Evolutionary conservation across 2,113 vertebrate species (phyloP).

Genomic region (Symphodus melops): DNA sequence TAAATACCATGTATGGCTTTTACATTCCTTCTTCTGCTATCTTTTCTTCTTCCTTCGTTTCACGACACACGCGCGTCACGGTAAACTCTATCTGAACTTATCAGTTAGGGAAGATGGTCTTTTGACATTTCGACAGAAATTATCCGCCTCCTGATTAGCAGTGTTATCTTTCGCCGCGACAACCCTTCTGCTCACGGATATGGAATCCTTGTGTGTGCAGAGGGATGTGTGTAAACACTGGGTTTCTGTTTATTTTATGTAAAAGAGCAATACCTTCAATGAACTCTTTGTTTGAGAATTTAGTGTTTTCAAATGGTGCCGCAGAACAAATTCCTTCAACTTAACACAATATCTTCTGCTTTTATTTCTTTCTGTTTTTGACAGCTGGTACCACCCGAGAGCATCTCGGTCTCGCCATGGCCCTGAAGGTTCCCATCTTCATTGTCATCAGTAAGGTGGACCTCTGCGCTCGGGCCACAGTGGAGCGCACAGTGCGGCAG

Average conservation of each 20-base stretch:
- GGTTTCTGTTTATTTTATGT: background rate
- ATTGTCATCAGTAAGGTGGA: conserved; percentile 98
- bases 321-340: too few relatives aligned
- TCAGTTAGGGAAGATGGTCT: conserved; percentile 14
- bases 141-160: conserved; percentile 11
- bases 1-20: background rate
- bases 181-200: background rate
- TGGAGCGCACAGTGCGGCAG: conserved; percentile 96
- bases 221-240: background rate
- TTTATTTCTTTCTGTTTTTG: conserved; percentile 14
- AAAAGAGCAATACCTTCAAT: background rate
- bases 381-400: conserved; percentile 95
- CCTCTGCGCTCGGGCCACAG: conserved; percentile 90
- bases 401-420: conserved; percentile 96
- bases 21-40: background rate
- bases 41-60: background rate
- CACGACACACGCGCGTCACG: conserved; percentile 13
- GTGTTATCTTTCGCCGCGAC: conserved; percentile 8
- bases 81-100: conserved; percentile 16
- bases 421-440: conserved; percentile 98
- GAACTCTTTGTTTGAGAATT: too few relatives aligned
- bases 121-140: background rate
- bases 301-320: too few relatives aligned
- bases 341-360: background rate
- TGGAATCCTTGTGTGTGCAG: background rate